phyloP scores from a whole-genome alignment of 2,113 vertebrate species.

The Scalopus aquaticus region DNA sequence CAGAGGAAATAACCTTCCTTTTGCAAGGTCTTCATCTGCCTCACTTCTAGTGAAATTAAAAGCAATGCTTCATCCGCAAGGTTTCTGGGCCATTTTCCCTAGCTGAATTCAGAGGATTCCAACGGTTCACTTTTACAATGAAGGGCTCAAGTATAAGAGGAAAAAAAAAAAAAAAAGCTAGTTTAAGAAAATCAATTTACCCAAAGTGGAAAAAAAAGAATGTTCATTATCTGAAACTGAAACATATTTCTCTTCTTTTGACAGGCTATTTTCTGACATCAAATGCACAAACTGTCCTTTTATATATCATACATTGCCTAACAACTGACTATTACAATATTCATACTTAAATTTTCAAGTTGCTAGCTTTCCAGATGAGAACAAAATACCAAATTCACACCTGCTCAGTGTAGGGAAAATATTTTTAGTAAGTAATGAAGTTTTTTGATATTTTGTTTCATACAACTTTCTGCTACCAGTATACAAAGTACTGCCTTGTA shows the following conservation, averaged over 20 bases:
- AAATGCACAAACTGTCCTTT: not conserved
- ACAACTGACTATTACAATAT: not conserved
- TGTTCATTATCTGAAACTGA: not conserved
- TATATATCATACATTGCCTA: not conserved
- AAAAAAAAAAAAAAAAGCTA: not conserved
- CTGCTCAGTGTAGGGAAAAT: not conserved
- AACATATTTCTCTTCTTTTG: not conserved
- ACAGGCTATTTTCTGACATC: not conserved
- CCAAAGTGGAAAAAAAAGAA: not conserved
- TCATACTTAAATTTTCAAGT: not conserved
- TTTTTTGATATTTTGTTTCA: slow-evolving; percentile 14
- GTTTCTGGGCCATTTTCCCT: not conserved
- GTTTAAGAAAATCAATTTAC: not conserved
- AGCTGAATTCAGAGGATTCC: not conserved
- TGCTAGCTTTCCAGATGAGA: not conserved
- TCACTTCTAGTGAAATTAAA: slow-evolving; percentile 50
- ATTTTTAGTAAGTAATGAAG: not conserved
- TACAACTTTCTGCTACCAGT: not conserved
- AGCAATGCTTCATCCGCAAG: not conserved
- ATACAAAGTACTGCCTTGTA: slow-evolving; percentile 15
- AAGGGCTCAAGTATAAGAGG: not conserved
- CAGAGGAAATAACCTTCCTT: slow-evolving; percentile 74
- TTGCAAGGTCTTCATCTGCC: slow-evolving; percentile 65
- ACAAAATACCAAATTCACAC: slow-evolving; percentile 3
- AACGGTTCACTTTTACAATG: not conserved